Percentiles rank a stretch among this genome's conserved stretches.
Conservation (phyloP, 1,140 invertebrate species). For the Saccostrea glomerata region DNA sequence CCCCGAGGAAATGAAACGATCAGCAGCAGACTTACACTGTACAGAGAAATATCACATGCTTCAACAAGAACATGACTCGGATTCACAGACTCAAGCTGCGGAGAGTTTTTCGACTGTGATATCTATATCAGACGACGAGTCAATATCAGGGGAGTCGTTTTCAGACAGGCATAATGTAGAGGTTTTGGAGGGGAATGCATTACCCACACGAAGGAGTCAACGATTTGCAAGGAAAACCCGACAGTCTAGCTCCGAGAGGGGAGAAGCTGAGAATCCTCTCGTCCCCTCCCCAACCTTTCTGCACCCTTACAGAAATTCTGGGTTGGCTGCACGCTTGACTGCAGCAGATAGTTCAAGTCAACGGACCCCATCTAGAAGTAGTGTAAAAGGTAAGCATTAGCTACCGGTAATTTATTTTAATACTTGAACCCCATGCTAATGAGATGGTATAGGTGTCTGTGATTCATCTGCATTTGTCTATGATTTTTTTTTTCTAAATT, state of each 20-base stretch:
- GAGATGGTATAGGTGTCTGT: too few relatives aligned
- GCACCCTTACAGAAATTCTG: background rate
- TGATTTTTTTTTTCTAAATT: too few relatives aligned
- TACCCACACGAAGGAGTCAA: background rate
- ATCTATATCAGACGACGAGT: constrained; percentile 15
- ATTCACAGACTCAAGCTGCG: background rate
- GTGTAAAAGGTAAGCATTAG: background rate
- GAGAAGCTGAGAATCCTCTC: background rate
- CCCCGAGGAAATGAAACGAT: background rate
- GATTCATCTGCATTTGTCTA: too few relatives aligned
- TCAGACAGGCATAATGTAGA: background rate
- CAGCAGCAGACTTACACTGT: background rate
- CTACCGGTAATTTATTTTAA: too few relatives aligned
- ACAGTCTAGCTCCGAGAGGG: background rate
- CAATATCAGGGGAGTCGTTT: background rate
- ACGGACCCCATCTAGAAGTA: constrained; percentile 4
- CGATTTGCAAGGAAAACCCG: background rate
- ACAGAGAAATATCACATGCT: background rate
- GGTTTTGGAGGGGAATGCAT: background rate
- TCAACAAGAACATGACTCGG: background rate
- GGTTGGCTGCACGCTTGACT: background rate
- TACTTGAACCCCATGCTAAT: too few relatives aligned
- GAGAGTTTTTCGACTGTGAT: background rate
- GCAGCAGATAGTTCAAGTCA: background rate
- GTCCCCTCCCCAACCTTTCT: background rate